Percentiles rank a stretch among this genome's conserved stretches.
phyloP scores from a whole-genome alignment of 2,797 vertebrate species.

The Streptopelia turtur region DNA sequence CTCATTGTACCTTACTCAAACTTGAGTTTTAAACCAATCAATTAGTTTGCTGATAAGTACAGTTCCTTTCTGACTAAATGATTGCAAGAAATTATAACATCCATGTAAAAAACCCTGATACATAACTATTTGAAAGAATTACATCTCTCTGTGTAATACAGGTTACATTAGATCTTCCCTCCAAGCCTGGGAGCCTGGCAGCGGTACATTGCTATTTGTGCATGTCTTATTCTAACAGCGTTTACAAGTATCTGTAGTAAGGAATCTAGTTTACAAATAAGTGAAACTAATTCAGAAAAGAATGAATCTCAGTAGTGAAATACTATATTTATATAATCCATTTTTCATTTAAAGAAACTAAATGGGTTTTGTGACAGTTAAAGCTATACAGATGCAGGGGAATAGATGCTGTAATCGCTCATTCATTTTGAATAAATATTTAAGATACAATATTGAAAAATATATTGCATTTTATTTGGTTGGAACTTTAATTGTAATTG shows the following conservation, averaged over 20 bases:
- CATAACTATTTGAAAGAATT: neutral
- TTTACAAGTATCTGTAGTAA: neutral
- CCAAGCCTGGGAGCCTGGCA: neutral
- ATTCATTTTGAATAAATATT: constrained; percentile 29
- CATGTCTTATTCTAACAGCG: neutral
- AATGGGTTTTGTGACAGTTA: neutral
- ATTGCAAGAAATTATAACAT: neutral
- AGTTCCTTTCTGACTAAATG: neutral
- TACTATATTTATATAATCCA: neutral
- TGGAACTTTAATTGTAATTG: constrained; percentile 9
- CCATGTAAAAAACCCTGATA: neutral
- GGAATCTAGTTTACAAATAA: neutral
- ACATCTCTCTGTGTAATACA: neutral
- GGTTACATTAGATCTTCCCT: neutral
- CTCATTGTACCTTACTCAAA: neutral
- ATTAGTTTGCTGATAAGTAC: neutral
- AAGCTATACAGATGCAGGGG: neutral
- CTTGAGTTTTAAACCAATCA: neutral
- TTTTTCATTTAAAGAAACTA: neutral
- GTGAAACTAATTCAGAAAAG: neutral
- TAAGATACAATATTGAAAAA: neutral
- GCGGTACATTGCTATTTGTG: neutral
- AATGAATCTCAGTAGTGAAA: neutral
- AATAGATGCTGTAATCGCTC: neutral
- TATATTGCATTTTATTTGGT: neutral